A percentile compares a stretch with the other conserved stretches of the same genome.
Evolutionary conservation across 2,888 invertebrate genomes (phyloP).

Genomic region (Scaptodrosophila latifasciaeformis): DNA sequence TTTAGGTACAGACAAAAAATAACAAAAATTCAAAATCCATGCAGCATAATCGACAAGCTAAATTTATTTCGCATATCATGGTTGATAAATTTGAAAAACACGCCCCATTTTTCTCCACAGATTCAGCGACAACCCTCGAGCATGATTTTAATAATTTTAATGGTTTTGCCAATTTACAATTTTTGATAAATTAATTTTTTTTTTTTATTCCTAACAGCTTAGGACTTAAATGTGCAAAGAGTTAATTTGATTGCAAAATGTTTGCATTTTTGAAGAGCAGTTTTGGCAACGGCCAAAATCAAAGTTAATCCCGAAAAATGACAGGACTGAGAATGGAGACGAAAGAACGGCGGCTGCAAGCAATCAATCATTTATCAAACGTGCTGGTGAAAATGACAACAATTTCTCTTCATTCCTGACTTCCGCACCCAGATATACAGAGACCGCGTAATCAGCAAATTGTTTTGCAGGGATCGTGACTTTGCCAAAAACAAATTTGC

Average conservation of each 20-base stretch:
- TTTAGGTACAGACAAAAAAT: background rate
- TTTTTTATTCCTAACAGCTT: conserved; percentile 10
- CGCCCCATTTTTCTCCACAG: conserved; percentile 46
- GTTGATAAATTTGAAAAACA: conserved; percentile 60
- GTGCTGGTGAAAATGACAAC: conserved; percentile 67
- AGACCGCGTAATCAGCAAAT: conserved; percentile 64
- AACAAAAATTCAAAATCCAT: background rate
- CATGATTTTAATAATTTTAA: conserved; percentile 73
- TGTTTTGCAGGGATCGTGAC: conserved; percentile 64
- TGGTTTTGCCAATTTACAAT: conserved; percentile 70
- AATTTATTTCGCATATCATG: conserved; percentile 62
- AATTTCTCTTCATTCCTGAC: conserved; percentile 38
- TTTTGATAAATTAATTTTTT: conserved; percentile 67
- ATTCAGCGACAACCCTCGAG: conserved; percentile 2
- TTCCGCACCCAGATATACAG: conserved; percentile 6
- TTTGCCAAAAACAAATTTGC: conserved; percentile 64
- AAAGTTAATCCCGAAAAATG: background rate
- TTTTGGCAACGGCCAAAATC: conserved; percentile 12
- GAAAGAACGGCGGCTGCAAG: conserved; percentile 52
- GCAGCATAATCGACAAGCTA: conserved; percentile 8
- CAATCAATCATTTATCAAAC: conserved; percentile 72
- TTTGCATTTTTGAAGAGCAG: conserved; percentile 46
- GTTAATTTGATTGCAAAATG: conserved; percentile 69
- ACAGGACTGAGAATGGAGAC: background rate
- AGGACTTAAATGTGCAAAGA: conserved; percentile 57